phyloP scores from a whole-genome alignment of 2,113 vertebrate species.

The Perca flavescens region DNA sequence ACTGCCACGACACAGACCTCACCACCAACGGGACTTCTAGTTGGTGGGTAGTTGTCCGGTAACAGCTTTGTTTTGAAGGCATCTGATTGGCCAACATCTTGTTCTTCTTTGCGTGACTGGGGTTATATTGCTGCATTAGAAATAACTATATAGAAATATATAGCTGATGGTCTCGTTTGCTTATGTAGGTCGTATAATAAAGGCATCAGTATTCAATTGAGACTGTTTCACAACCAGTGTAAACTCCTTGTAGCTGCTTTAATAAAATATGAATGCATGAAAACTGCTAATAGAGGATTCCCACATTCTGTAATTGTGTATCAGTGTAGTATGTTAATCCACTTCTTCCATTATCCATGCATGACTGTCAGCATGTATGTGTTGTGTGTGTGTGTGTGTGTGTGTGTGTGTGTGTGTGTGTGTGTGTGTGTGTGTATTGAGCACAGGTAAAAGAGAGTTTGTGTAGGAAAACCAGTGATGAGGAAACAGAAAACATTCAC shows the following conservation, averaged over 20 bases:
- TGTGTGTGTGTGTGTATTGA: not conserved
- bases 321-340: not conserved
- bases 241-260: not conserved
- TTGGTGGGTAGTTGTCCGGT: too few species aligned
- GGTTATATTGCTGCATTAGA: too few species aligned
- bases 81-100: too few species aligned
- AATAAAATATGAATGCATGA: slow-evolving; percentile 39
- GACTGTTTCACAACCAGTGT: too few species aligned
- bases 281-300: not conserved
- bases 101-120: too few species aligned
- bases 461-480: not conserved
- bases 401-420: not conserved
- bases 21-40: too few species aligned
- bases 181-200: too few species aligned
- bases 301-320: not conserved
- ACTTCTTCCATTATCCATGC: not conserved
- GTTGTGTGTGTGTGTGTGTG: not conserved
- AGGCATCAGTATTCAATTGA: too few species aligned
- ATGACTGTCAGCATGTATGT: not conserved
- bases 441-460: not conserved
- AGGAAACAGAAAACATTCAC: not conserved
- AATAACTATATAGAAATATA: too few species aligned
- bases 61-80: too few species aligned
- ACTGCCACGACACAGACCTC: too few species aligned
- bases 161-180: too few species aligned